These are phyloP conservation scores for Caenorhabditis angaria DNA, from an alignment of 2,888 invertebrate genomes.

Conservation along the genomic window DNA sequence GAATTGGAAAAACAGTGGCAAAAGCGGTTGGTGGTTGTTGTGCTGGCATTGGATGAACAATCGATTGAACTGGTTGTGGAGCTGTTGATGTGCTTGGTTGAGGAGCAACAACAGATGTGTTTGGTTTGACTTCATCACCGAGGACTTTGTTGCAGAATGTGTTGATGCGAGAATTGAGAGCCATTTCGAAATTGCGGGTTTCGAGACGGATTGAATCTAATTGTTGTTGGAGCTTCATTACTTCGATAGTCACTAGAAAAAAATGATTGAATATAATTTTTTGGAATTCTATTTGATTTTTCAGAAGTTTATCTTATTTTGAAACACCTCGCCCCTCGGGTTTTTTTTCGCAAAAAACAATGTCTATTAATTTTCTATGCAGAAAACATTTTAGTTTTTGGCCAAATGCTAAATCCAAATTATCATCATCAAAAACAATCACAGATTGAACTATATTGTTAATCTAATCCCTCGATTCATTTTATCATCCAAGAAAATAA, in stretches of 20 bases:
- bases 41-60: conserved; percentile 9
- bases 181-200: conserved; percentile 6
- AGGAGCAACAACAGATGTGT: background rate
- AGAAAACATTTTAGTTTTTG: too few relatives aligned
- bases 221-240: background rate
- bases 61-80: conserved; percentile 3
- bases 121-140: background rate
- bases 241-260: background rate
- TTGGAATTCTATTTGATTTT: too few relatives aligned
- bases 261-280: too few relatives aligned
- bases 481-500: too few relatives aligned
- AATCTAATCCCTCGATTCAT: too few relatives aligned
- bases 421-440: too few relatives aligned
- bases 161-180: conserved; percentile 6
- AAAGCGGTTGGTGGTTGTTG: conserved; percentile 3
- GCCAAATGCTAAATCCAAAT: too few relatives aligned
- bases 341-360: too few relatives aligned
- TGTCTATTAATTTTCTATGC: too few relatives aligned
- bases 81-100: background rate
- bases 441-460: too few relatives aligned
- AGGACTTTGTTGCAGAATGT: background rate
- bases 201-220: conserved; percentile 1
- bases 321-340: too few relatives aligned
- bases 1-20: conserved; percentile 35
- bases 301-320: too few relatives aligned